These are phyloP conservation scores for Scaptomyza pallida DNA, from an alignment of 1,140 invertebrate genomes.

Conservation along the genomic window DNA sequence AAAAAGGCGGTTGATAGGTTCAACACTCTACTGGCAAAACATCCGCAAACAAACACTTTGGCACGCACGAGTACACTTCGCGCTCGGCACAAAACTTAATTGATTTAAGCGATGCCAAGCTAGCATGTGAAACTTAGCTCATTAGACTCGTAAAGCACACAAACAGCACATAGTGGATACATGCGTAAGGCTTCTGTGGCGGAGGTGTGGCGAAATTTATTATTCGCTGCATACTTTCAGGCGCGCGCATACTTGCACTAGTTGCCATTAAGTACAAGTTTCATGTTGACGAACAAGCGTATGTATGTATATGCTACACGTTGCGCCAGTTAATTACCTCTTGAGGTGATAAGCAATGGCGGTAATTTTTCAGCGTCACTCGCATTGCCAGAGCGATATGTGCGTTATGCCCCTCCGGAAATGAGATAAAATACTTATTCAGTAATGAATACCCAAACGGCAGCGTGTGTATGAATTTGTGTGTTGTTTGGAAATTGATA, in stretches of 20 bases:
- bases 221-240: constrained; percentile 56
- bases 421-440: background rate
- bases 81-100: constrained; percentile 58
- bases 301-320: background rate
- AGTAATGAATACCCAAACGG: constrained; percentile 1
- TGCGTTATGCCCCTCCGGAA: background rate
- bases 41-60: constrained; percentile 29
- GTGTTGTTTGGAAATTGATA: constrained; percentile 4
- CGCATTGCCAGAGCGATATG: constrained; percentile 6
- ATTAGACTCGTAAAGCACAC: constrained; percentile 26
- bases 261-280: constrained; percentile 15
- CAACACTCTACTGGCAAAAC: background rate
- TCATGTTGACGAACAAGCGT: constrained; percentile 5
- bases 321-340: constrained; percentile 32
- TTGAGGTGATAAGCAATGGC: constrained; percentile 17
- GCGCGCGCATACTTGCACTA: background rate
- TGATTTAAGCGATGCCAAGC: constrained; percentile 60
- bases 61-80: constrained; percentile 64
- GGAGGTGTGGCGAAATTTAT: constrained; percentile 48
- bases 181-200: constrained; percentile 25
- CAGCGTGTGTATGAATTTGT: background rate
- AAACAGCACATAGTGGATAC: constrained; percentile 10
- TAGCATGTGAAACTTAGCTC: constrained; percentile 37
- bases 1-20: constrained; percentile 12
- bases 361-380: constrained; percentile 39